These are phyloP conservation scores for Iguana delicatissima DNA, from an alignment of 2,797 vertebrate species.

Conservation along the genomic window DNA sequence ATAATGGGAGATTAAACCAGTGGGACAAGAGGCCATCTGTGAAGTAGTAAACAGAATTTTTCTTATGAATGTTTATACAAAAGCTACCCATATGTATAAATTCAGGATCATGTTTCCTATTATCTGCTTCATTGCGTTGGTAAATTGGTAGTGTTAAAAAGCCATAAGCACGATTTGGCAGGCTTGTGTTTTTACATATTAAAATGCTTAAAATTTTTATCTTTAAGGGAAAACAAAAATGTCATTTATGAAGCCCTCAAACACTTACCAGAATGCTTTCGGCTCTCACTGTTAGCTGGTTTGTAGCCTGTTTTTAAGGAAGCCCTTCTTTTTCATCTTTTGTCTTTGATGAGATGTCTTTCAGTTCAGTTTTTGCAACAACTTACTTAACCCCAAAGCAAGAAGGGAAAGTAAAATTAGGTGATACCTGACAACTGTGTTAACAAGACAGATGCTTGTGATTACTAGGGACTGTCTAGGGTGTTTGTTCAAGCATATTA, in stretches of 20 bases:
- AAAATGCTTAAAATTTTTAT: slow-evolving; percentile 58
- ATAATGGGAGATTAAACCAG: slow-evolving; percentile 27
- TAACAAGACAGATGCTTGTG: slow-evolving; percentile 35
- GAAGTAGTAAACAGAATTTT: slow-evolving; percentile 55
- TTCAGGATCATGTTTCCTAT: slow-evolving; percentile 61
- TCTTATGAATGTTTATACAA: slow-evolving; percentile 45
- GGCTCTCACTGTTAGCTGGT: slow-evolving; percentile 47
- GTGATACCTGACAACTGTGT: slow-evolving; percentile 37
- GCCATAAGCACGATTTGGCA: slow-evolving; percentile 64
- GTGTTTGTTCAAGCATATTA: slow-evolving; percentile 16
- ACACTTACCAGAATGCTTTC: slow-evolving; percentile 34
- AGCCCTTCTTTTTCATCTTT: slow-evolving; percentile 53
- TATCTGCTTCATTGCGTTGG: slow-evolving; percentile 71
- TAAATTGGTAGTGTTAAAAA: slow-evolving; percentile 76
- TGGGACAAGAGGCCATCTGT: slow-evolving; percentile 47
- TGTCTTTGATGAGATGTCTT: slow-evolving; percentile 59
- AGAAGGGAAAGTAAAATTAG: not conserved
- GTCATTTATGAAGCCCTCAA: slow-evolving; percentile 41
- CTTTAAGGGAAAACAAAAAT: slow-evolving; percentile 62
- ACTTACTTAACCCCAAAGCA: slow-evolving; percentile 32
- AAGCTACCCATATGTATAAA: slow-evolving; percentile 59
- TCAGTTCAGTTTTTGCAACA: slow-evolving; percentile 33
- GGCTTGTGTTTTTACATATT: slow-evolving; percentile 56
- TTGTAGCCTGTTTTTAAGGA: slow-evolving; percentile 59
- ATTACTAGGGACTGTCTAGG: slow-evolving; percentile 1